phyloP scores from a whole-genome alignment of 2,888 invertebrate genomes.

The Lasioglossum villosulum region DNA sequence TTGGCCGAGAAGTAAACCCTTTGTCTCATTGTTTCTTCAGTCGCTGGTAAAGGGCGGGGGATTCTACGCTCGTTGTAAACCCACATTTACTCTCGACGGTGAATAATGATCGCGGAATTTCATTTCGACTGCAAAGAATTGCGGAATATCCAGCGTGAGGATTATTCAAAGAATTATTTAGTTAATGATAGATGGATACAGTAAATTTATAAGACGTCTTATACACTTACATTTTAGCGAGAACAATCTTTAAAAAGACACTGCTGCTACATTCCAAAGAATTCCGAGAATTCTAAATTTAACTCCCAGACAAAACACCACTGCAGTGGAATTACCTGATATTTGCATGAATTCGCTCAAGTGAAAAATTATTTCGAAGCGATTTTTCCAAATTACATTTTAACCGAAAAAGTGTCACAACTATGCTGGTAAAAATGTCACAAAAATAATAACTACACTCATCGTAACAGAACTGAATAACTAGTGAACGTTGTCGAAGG shows the following conservation, averaged over 20 bases:
- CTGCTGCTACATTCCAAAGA: not conserved
- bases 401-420: not conserved
- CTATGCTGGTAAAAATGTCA: not conserved
- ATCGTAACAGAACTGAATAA: no score
- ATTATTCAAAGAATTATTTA: not conserved
- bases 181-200: not conserved
- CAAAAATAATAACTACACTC: no score
- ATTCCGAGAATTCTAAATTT: not conserved
- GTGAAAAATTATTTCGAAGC: not conserved
- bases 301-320: not conserved
- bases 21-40: slow-evolving; percentile 2
- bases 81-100: not conserved
- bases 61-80: not conserved
- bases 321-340: not conserved
- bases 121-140: not conserved
- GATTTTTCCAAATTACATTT: not conserved
- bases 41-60: not conserved
- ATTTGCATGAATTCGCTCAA: not conserved
- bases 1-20: not conserved
- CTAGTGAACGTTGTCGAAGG: no score
- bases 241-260: not conserved
- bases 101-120: not conserved
- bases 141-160: not conserved
- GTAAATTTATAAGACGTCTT: not conserved
- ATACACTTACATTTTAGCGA: not conserved